Base-by-base conservation (phyloP, 2,797 vertebrate genomes). In the Mastacembelus armatus region DNA sequence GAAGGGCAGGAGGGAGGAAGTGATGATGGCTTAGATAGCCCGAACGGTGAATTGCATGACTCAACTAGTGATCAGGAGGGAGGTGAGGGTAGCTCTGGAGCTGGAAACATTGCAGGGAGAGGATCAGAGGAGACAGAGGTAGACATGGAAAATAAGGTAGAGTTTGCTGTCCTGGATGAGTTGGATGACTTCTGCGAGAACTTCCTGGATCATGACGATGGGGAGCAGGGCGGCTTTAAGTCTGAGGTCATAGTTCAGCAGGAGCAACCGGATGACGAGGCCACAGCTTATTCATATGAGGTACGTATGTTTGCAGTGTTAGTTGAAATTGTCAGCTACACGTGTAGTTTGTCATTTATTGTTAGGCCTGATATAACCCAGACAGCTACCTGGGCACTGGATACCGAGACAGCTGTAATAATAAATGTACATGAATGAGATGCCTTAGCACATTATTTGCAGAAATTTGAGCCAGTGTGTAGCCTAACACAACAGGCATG, bases 111-210 rank as follows among this genome's bases (percentile, higher is more conserved):
- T 14, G 62, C 66, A 39, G 70, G 57, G 68, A 92, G 81, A 61
- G 85, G 89, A 73, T 91, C 93, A 62, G 94, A 96, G 71, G 96
- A 97, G 54, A 83, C 89, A 59, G 96, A 98, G 83, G 81, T 85
- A 82, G 96, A 98, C 85, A 88, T 93, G 89, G 98, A 99, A 91
- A 98, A 97, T 88, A 97, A 97, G 94, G 98, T 99, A 86, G 98
- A 99, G 83, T 99, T 96, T 67, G 98, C 98, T 33, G 98, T 99
- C 84, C 93, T 99, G 90, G 98, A 99, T 90, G 98, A 99, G 89
- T 93, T 99, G 93, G 97, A 98, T 88, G 97, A 98, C 88, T 95
- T 96, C 92, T 97, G 95, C 65, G 97, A 99, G 88, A 98, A 97
- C 94, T 96, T 99, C 91, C 89, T 97, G 93, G 96, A 98, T 89